These are phyloP conservation scores for Lipotes vexillifer DNA, from an alignment of 2,113 vertebrate species.

Conservation along the genomic window DNA sequence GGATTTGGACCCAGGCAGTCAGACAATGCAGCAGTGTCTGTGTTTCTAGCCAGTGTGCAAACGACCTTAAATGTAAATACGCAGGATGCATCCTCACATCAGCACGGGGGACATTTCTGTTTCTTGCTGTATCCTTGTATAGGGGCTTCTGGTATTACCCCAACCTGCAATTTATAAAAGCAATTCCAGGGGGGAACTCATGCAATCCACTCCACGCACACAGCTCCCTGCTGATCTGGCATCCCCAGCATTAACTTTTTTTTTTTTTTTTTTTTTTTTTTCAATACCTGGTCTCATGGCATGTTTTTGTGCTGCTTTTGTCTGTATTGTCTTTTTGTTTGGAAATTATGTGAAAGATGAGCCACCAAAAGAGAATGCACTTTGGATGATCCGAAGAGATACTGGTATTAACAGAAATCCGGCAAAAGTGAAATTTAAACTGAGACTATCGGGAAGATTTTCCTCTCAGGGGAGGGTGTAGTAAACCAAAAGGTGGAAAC, in stretches of 20 bases:
- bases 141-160: background rate
- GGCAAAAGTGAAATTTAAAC: slow-evolving; percentile 35
- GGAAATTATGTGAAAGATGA: slow-evolving; percentile 49
- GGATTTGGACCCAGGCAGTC: background rate
- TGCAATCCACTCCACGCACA: fast-evolving
- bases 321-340: slow-evolving; percentile 58
- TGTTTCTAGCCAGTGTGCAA: background rate
- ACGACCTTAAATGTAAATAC: background rate
- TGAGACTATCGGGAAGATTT: background rate
- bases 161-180: background rate
- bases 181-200: background rate
- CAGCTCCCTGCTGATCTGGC: background rate
- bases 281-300: slow-evolving; percentile 22
- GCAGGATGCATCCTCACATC: background rate
- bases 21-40: background rate
- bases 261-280: background rate
- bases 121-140: background rate
- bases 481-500: background rate
- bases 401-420: background rate
- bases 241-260: background rate
- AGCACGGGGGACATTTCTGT: background rate
- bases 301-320: slow-evolving; percentile 46
- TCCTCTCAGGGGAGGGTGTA: background rate
- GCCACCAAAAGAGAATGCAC: slow-evolving; percentile 3
- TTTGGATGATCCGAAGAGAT: slow-evolving; percentile 33